Evolutionary conservation across 2,113 vertebrate species (phyloP).

Genomic region (Sporophila hypoxantha): DNA sequence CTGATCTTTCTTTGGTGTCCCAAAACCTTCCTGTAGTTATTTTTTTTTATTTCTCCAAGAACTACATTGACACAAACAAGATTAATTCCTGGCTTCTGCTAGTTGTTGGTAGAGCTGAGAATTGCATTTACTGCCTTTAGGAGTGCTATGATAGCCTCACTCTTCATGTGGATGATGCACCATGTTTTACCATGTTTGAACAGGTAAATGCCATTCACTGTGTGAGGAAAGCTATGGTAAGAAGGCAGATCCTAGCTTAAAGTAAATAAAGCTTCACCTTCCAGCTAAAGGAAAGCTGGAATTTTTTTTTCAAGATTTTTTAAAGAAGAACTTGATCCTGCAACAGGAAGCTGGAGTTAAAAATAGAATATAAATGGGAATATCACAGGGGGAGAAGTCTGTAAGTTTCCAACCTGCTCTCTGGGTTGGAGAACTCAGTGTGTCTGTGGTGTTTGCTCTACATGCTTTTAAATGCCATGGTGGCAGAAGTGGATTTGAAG

Average conservation of each 20-base stretch:
- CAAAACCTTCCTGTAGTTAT: neutral
- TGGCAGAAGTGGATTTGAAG: conserved; percentile 17
- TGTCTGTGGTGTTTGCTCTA: neutral
- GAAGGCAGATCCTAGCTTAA: neutral
- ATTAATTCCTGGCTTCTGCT: neutral
- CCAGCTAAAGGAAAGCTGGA: neutral
- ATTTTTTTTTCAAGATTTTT: neutral
- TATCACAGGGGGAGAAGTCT: neutral
- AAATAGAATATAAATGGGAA: neutral
- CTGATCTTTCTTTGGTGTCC: neutral
- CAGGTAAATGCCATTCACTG: neutral
- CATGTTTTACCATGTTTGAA: neutral
- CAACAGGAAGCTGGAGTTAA: neutral
- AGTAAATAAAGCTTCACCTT: neutral
- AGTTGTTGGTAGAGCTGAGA: neutral
- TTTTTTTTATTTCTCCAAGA: neutral
- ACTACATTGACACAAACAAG: neutral
- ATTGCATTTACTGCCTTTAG: neutral
- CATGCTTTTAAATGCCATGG: neutral
- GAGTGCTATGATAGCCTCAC: neutral
- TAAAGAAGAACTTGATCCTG: neutral
- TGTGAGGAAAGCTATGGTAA: neutral
- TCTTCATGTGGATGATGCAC: neutral
- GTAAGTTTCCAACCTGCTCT: neutral
- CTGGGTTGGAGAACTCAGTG: neutral